Evolutionary conservation across 2,113 vertebrate genomes (phyloP).

Genomic region (Myotis lucifugus): DNA sequence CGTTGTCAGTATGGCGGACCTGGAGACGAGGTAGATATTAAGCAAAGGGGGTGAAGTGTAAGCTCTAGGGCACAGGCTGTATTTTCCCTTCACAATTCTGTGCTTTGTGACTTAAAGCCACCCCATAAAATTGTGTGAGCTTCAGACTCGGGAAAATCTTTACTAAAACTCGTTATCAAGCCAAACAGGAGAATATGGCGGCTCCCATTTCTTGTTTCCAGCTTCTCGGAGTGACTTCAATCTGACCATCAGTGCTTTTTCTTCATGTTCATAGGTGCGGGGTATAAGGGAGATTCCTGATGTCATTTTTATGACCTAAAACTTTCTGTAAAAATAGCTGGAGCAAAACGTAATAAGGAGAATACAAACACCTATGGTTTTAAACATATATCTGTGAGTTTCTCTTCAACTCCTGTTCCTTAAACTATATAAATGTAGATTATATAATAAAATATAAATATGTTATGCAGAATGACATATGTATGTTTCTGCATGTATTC

Average conservation of each 20-base stretch:
- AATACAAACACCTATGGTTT: background rate
- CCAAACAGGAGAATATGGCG: background rate
- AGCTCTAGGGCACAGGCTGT: background rate
- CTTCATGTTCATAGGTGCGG: background rate
- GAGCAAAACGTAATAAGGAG: background rate
- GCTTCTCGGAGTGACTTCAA: background rate
- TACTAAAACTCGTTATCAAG: background rate
- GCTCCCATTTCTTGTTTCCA: background rate
- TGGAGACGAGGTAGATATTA: background rate
- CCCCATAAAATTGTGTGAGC: background rate
- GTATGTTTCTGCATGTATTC: background rate
- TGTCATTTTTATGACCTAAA: background rate
- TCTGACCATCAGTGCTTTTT: background rate
- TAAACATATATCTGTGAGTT: background rate
- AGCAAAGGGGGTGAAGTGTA: background rate
- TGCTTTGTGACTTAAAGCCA: background rate
- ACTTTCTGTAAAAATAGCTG: background rate
- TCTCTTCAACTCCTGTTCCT: background rate
- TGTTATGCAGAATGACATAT: background rate
- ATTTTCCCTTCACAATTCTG: background rate
- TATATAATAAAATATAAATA: background rate
- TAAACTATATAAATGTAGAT: background rate
- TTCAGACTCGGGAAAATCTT: background rate
- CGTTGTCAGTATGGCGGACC: background rate
- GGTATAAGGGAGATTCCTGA: background rate